Evolutionary conservation across 2,797 vertebrate genomes (phyloP), one percentile per base, ranked within the genome.

Genomic region (Microcaecilia unicolor): DNA sequence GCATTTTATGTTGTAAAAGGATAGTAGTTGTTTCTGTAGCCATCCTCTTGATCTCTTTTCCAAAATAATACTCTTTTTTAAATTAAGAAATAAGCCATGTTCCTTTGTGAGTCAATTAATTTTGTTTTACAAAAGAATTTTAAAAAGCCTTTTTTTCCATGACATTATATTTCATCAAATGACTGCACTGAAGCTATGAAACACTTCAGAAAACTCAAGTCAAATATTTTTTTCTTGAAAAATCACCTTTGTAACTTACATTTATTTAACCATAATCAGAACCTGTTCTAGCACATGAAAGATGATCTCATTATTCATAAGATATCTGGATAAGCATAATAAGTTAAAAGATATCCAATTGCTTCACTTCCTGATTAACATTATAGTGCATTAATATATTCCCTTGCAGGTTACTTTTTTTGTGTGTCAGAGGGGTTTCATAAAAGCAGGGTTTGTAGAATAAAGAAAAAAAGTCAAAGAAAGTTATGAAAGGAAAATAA

Each of bases 231-330:
- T n/a, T n/a, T 41, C 25, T 19, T 53, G 61, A 55, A 72, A 73
- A 47, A 58, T 74, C 53, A 77, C 67, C 57, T 70, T 70, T 64
- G 56, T 49, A 68, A 50, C 22, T 38, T 76, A 69, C 42, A 48
- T 43, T 64, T 74, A 67, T 65, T 77, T 75, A 64, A 58, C 58
- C 74, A 48, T 59, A 70, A 71, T 63, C 51, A 69, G 67, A 76
- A 65, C 31, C 40, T 53, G 24, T 59, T 67, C 48, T 60, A 66
- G 67, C 55, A 67, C 34, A 52, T 71, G 45, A 73, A 77, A 68
- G 37, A 64, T 69, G 44, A 63, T 71, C 54, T 57, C 44, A 72
- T 78, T 70, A 73, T 71, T 51, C 48, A 57, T 67, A 64, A 68
- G 68, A 31, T 40, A 38, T 36, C 44, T 61, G 42, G 49, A 51